Evolutionary conservation across 2,113 vertebrate genomes (phyloP).

Genomic region (Pagrus major): DNA sequence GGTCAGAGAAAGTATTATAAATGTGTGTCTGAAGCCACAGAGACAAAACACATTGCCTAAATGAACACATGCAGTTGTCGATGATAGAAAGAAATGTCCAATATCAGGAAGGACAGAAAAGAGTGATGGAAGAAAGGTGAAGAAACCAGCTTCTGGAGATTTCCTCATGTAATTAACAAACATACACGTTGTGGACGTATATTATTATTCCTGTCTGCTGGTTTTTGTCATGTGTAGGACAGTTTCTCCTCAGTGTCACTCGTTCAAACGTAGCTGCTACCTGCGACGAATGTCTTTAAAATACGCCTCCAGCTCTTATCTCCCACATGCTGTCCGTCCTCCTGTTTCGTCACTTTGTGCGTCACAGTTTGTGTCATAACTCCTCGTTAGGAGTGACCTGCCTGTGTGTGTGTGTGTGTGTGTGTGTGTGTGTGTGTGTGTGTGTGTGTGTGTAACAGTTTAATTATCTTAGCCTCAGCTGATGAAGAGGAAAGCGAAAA

Average conservation of each 20-base stretch:
- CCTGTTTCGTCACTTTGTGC: constrained; percentile 63
- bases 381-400: constrained; percentile 46
- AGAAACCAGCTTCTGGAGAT: background rate
- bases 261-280: constrained; percentile 40
- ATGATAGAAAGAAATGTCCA: background rate
- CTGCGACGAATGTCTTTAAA: constrained; percentile 53
- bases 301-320: constrained; percentile 47
- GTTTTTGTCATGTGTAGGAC: background rate
- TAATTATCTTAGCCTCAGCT: constrained; percentile 12
- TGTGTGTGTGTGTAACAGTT: too few relatives aligned
- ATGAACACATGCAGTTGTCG: too few relatives aligned
- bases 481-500: background rate
- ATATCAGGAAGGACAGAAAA: background rate
- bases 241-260: constrained; percentile 46
- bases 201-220: background rate
- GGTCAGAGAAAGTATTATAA: background rate
- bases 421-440: constrained; percentile 25
- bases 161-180: background rate
- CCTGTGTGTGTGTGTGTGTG: constrained; percentile 19
- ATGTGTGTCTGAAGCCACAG: background rate
- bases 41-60: background rate
- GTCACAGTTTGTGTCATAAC: constrained; percentile 64
- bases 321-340: constrained; percentile 52
- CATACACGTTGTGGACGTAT: background rate
- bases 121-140: background rate